Percentiles rank a stretch among this genome's conserved stretches.
phyloP scores from a whole-genome alignment of 2,888 invertebrate species.

The Ptychoptera contaminata region DNA sequence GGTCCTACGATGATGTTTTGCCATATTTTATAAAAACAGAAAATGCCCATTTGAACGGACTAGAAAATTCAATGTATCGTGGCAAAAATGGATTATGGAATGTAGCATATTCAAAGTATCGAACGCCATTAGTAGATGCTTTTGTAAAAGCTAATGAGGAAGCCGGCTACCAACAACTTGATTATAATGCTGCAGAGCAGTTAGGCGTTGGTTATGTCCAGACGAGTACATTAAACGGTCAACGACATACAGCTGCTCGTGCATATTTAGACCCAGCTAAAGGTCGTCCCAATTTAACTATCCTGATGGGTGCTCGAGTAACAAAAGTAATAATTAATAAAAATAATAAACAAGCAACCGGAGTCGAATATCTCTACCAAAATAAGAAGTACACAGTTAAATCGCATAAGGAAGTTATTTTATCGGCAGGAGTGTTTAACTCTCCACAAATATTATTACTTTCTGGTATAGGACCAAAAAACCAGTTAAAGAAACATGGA shows the following conservation, averaged over 20 bases:
- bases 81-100: slow-evolving; percentile 14
- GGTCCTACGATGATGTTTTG: slow-evolving; percentile 27
- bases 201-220: slow-evolving; percentile 43
- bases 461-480: slow-evolving; percentile 49
- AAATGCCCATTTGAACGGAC: slow-evolving; percentile 31
- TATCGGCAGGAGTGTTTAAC: slow-evolving; percentile 75
- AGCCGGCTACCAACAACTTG: slow-evolving; percentile 12
- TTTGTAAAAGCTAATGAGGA: slow-evolving; percentile 14
- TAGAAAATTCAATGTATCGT: slow-evolving; percentile 23
- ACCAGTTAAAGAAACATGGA: slow-evolving; percentile 36
- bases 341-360: slow-evolving; percentile 43
- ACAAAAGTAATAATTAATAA: slow-evolving; percentile 49
- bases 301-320: slow-evolving; percentile 45
- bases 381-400: slow-evolving; percentile 32
- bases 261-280: slow-evolving; percentile 45
- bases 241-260: slow-evolving; percentile 47
- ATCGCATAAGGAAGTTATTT: slow-evolving; percentile 64
- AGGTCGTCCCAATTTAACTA: slow-evolving; percentile 46
- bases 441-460: slow-evolving; percentile 83
- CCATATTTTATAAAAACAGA: slow-evolving; percentile 37
- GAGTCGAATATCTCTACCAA: slow-evolving; percentile 47
- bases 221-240: slow-evolving; percentile 46
- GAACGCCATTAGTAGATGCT: slow-evolving; percentile 13
- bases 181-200: slow-evolving; percentile 16
- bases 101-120: slow-evolving; percentile 14